Conservation (phyloP, 2,888 invertebrate species). For the Agrypnus murinus region DNA sequence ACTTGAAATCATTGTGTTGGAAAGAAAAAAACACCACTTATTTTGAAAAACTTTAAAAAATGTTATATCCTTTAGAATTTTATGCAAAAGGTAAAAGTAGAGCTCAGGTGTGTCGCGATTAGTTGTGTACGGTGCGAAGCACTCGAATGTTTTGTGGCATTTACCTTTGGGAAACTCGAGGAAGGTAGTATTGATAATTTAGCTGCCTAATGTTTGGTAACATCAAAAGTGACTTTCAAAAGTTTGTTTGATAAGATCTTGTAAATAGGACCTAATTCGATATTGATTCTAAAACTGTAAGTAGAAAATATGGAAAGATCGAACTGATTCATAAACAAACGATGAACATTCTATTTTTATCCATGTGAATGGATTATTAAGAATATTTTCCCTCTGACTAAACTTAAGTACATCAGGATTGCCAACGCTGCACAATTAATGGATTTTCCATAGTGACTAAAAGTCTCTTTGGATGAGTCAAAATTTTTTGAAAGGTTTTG, state of each 20-base stretch:
- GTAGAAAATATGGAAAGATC: slow-evolving; percentile 12
- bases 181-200: slow-evolving; percentile 41
- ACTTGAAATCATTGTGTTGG: slow-evolving; percentile 83
- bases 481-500: no score
- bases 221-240: not conserved
- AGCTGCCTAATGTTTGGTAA: not conserved
- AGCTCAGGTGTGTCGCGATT: slow-evolving; percentile 5
- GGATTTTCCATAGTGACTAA: no score
- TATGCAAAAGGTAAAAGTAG: slow-evolving; percentile 27
- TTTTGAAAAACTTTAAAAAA: no score
- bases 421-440: no score
- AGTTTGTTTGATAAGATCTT: no score
- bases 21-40: no score
- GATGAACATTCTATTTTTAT: slow-evolving; percentile 19
- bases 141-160: slow-evolving; percentile 33
- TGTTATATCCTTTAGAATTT: no score
- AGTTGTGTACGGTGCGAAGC: slow-evolving; percentile 17
- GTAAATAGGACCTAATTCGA: no score
- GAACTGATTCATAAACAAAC: not conserved
- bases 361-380: slow-evolving; percentile 4
- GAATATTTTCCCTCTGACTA: slow-evolving; percentile 13
- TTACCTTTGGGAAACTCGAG: slow-evolving; percentile 31
- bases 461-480: no score
- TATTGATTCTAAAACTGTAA: no score
- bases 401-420: not conserved